Base-by-base conservation (phyloP, 2,113 vertebrate species). In the Nymphicus hollandicus region DNA sequence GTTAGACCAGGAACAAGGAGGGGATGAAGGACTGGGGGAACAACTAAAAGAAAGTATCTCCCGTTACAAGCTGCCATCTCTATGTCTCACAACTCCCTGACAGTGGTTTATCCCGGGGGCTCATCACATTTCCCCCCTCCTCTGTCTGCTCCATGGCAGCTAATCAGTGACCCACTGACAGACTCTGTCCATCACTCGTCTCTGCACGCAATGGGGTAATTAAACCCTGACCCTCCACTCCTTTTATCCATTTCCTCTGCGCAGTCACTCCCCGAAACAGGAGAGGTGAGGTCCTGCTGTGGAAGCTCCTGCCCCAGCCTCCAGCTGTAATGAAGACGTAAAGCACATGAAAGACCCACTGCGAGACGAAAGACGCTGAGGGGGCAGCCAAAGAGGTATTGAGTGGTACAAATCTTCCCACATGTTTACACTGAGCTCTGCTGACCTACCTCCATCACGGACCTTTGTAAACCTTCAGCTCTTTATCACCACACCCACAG, bases 191-290 rank as follows among this genome's bases (percentile, higher is more conserved):
- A 95, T 97, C 96, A 91, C 74, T 98, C 58, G 47, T 88, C 94
- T 90, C 63, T 46, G 68, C 88, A 94, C 56, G 97, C 97, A 98
- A 96, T 92, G 89, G 63, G 74, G 88, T 97, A 97, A 97, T 97
- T 98, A 98, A 98, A 97, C 97, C 92, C 96, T 98, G 98, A 97
- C 97, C 97, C 95, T 76, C 81, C 24, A 17, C 81, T 96, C 93
- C 86, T 97, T 97, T 95, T 68, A 96, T 96, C 94, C 93, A 94
- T 91, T 98, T 98, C 97, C 97, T 97, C 91, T 86, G 93, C 9
- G 11, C 96, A 95, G 95, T 94, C 80, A 85, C 74, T 91, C 69
- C 91, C 81, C 2, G 1, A 91, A 93, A 88, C 5, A 9, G 81
- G 52, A 39, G 70, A 91, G 92, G 49, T 76, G 58, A 93, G 63